phyloP scores from a whole-genome alignment of 2,888 invertebrate species.

The Acholoe squamosa region DNA sequence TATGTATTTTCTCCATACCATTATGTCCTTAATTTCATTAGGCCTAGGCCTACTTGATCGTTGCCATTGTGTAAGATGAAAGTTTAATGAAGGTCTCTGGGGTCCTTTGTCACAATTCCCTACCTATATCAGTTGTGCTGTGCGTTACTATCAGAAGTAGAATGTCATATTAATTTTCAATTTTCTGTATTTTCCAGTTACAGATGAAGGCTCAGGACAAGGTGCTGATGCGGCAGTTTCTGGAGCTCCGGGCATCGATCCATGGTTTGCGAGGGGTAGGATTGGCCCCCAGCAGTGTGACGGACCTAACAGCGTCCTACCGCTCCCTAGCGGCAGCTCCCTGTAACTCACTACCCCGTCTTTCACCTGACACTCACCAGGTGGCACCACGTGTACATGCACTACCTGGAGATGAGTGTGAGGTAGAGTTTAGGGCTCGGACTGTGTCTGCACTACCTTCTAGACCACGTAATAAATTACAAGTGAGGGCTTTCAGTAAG shows the following conservation, averaged over 20 bases:
- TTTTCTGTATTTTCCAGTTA: constrained; percentile 35
- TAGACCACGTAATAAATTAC: not conserved
- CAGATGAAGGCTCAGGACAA: constrained; percentile 63
- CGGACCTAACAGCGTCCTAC: not conserved
- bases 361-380: not conserved
- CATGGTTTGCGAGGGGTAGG: constrained; percentile 31
- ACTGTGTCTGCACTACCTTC: constrained; percentile 55
- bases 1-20: no score
- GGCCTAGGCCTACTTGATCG: no score
- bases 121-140: no score
- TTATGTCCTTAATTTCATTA: no score
- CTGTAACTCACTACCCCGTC: not conserved
- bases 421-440: constrained; percentile 61
- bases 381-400: not conserved
- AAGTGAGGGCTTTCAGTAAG: constrained; percentile 27
- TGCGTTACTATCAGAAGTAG: no score
- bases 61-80: no score
- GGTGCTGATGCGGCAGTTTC: constrained; percentile 55
- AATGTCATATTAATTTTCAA: no score
- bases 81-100: no score
- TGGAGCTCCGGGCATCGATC: constrained; percentile 62
- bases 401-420: constrained; percentile 30
- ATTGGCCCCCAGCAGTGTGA: not conserved
- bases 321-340: not conserved
- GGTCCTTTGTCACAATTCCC: no score